These are phyloP conservation scores for Pseudocheirus occidentalis DNA, from an alignment of 2,797 vertebrate species.

Conservation along the genomic window DNA sequence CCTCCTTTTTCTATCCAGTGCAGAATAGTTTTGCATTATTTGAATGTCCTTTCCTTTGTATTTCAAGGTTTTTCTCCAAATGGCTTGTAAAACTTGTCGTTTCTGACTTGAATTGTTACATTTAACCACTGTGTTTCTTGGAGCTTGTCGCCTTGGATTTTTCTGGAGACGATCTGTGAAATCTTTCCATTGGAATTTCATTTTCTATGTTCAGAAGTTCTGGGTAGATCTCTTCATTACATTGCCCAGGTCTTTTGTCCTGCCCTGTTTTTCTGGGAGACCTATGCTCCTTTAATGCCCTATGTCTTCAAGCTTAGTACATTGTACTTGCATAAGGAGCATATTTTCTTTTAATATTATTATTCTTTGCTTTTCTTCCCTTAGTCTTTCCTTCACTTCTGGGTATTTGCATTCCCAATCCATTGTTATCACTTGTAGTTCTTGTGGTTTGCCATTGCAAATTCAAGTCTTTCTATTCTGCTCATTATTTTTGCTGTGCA, in stretches of 20 bases:
- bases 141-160: not conserved
- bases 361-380: not conserved
- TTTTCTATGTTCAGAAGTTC: not conserved
- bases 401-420: not conserved
- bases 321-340: not conserved
- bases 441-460: too few relatives aligned
- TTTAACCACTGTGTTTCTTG: not conserved
- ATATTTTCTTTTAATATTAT: not conserved
- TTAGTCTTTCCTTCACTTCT: not conserved
- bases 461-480: too few relatives aligned
- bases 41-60: not conserved
- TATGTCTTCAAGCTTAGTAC: not conserved
- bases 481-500: too few relatives aligned
- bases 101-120: not conserved
- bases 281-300: not conserved
- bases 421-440: not conserved
- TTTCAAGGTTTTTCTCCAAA: too few relatives aligned
- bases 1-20: not conserved
- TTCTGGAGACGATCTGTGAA: not conserved
- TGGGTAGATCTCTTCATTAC: not conserved
- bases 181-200: not conserved
- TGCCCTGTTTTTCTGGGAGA: not conserved
- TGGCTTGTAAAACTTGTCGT: not conserved
- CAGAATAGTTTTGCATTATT: not conserved
- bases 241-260: not conserved